Conservation (phyloP, 2,888 invertebrate species). For the Cryptocheilus praepositus region DNA sequence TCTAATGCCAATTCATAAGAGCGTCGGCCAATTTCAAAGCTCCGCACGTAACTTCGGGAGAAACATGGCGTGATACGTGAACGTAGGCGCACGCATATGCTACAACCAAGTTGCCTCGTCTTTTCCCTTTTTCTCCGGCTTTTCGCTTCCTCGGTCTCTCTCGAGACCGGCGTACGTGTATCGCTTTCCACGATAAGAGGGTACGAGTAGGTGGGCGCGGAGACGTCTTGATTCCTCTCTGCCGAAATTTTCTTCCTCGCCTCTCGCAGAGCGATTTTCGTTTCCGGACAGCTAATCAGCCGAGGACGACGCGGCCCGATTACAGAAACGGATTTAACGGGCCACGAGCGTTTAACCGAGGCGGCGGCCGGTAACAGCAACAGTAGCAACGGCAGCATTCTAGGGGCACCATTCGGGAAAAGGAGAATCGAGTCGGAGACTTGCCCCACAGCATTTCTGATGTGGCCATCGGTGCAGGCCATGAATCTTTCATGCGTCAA, state of each 20-base stretch:
- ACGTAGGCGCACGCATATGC: constrained; percentile 18
- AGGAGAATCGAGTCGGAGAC: constrained; percentile 48
- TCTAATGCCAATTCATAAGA: constrained; percentile 58
- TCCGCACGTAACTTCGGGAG: constrained; percentile 67
- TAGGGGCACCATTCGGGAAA: constrained; percentile 44
- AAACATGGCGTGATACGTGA: constrained; percentile 37
- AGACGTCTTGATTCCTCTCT: constrained; percentile 40
- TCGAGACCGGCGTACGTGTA: constrained; percentile 50
- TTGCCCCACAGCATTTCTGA: constrained; percentile 62
- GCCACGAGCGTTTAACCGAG: constrained; percentile 37
- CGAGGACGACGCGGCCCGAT: constrained; percentile 55
- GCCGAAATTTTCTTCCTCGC: constrained; percentile 28
- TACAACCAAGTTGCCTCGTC: constrained; percentile 13
- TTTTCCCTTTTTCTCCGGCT: neutral
- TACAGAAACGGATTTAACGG: constrained; percentile 56
- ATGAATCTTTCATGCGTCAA: constrained; percentile 72
- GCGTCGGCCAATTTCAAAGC: constrained; percentile 63
- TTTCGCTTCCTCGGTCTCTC: constrained; percentile 14
- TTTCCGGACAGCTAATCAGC: constrained; percentile 65
- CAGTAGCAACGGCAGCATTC: constrained; percentile 36
- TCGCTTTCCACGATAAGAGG: constrained; percentile 50
- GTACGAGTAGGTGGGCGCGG: constrained; percentile 16
- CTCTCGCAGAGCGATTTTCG: constrained; percentile 43
- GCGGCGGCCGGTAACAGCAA: constrained; percentile 19
- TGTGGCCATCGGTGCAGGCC: constrained; percentile 63